These are phyloP conservation scores for Apostichopus japonicus DNA, from an alignment of 35 echinoderm and acorn worm genomes.

Conservation along the genomic window DNA sequence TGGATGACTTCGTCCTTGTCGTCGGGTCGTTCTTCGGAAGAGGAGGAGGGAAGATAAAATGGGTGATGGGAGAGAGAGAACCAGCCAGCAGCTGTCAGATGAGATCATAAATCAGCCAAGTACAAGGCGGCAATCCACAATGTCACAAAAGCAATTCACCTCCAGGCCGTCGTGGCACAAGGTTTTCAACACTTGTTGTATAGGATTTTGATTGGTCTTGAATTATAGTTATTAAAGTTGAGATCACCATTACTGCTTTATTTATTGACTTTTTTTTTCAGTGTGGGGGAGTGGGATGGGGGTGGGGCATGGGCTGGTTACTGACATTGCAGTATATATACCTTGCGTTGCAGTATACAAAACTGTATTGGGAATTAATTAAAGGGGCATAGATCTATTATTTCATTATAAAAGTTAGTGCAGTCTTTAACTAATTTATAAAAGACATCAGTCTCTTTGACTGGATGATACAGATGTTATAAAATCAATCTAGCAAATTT, in stretches of 20 bases:
- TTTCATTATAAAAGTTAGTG: too few species aligned
- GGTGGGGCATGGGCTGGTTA: too few species aligned
- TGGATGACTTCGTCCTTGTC: neutral
- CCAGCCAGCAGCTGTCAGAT: neutral
- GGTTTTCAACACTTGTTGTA: conserved; percentile 41
- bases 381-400: too few species aligned
- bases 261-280: neutral
- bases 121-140: neutral
- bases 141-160: conserved; percentile 46
- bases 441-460: too few species aligned
- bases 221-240: neutral
- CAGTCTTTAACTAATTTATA: too few species aligned
- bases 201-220: neutral
- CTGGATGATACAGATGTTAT: too few species aligned
- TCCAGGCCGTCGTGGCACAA: neutral
- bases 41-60: neutral
- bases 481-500: too few species aligned
- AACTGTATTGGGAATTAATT: too few species aligned
- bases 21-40: neutral
- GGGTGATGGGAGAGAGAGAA: neutral
- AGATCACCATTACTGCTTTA: neutral
- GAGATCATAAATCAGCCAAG: conserved; percentile 31
- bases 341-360: too few species aligned
- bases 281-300: too few species aligned
- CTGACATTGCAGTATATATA: neutral